Conservation (phyloP, 2,113 vertebrate genomes). For the Prochilodus magdalenae region DNA sequence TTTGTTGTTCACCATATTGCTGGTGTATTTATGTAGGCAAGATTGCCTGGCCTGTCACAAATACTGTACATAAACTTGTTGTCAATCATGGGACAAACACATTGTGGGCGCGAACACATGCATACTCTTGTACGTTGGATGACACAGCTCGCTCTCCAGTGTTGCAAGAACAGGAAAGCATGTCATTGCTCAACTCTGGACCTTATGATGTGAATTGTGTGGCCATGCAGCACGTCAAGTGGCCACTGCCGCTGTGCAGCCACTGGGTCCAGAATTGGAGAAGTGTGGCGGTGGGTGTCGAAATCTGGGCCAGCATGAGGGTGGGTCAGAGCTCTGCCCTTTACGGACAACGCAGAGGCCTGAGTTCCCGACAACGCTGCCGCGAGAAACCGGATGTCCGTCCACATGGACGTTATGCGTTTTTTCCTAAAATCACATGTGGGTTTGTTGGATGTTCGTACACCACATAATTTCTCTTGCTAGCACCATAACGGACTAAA, state of each 20-base stretch:
- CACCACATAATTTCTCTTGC: not conserved
- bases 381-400: conserved; percentile 52
- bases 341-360: conserved; percentile 58
- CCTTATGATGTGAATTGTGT: conserved; percentile 50
- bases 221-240: conserved; percentile 25
- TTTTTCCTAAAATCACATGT: conserved; percentile 29
- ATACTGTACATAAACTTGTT: not conserved
- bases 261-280: conserved; percentile 49
- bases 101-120: no score
- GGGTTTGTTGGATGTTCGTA: not conserved
- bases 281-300: conserved; percentile 60
- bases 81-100: not conserved
- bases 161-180: conserved; percentile 58
- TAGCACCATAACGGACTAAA: not conserved
- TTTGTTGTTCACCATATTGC: not conserved
- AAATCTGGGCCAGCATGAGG: conserved; percentile 56
- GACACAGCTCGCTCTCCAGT: conserved; percentile 36
- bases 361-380: conserved; percentile 54
- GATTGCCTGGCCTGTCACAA: not conserved
- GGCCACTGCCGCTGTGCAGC: conserved; percentile 13
- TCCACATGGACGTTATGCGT: not conserved
- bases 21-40: no score
- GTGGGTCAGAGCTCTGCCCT: conserved; percentile 51
- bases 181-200: conserved; percentile 54
- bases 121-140: not conserved